Evolutionary conservation across 1,140 invertebrate genomes (phyloP), one percentile per base, ranked within the genome.

Genomic region (Caenorhabditis inopinata): DNA sequence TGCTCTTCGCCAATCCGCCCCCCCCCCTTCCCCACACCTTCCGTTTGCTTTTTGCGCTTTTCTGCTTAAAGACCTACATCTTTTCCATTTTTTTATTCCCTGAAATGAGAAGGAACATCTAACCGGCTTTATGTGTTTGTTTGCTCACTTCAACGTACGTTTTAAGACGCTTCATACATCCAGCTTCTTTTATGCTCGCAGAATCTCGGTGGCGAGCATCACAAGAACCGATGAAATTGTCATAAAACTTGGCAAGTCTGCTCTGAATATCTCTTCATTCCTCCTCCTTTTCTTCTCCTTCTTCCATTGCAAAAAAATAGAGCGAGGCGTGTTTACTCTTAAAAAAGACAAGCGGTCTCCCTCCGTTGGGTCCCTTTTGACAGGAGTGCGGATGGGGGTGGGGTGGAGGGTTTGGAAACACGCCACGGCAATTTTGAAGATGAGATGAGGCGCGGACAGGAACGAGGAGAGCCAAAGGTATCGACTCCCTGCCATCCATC

Each of bases 71-170:
- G 35, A 62, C 35, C 53, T 62, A 62, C 35, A 25, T 62, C 53
- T 62, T 62, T 32, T 32, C 18, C 29, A 32, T 16, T n/a, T 58
- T 58, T 62, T 32, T 32, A 9, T 32, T 53, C 12, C 16, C 18
- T 25, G 7, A 32, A 21, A 62, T 32, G 16, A 32, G 9, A 62
- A 32, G 53, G 53, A 62, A 62, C 27, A 62, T 62, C 49, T 62
- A 62, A 62, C 9, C 35, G 23, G 5, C 27, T 62, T 62, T 62
- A 62, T 62, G 53, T n/a, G 29, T 62, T 62, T 62, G 53, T 62
- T 62, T 62, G 53, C 35, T 62, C 53, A 32, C 3, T 42, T 42
- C 38, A 32, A 32, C 35, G 27, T 62, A n/a, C 7, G 3, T 32
- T 32, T 62, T 62, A 14, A 32, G 29, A 29, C 16, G 27, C 29